Conservation (phyloP, 2,797 vertebrate genomes). For the Eleutherodactylus coqui region DNA sequence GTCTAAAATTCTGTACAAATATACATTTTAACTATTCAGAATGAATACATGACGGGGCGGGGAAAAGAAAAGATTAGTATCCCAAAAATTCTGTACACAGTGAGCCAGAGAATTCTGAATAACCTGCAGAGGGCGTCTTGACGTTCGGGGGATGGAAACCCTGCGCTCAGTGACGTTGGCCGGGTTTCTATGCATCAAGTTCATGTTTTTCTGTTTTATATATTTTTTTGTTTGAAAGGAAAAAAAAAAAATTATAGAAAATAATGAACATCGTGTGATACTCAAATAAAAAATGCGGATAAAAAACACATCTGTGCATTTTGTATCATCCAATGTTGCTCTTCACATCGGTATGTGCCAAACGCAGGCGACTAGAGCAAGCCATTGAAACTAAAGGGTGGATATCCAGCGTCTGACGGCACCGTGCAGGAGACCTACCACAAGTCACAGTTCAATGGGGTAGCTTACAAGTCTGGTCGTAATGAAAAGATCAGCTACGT, state of each 20-base stretch:
- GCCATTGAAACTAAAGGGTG: constrained; percentile 52
- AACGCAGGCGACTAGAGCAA: constrained; percentile 68
- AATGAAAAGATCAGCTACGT: constrained; percentile 60
- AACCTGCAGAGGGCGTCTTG: constrained; percentile 1
- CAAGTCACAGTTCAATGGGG: constrained; percentile 70
- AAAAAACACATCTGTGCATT: constrained; percentile 72
- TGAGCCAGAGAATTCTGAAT: constrained; percentile 69
- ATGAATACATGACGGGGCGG: constrained; percentile 79
- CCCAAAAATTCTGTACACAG: constrained; percentile 78
- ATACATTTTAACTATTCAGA: constrained; percentile 92
- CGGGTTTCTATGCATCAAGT: background rate
- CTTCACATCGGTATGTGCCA: constrained; percentile 75
- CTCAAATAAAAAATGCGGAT: constrained; percentile 68
- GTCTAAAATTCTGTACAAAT: constrained; percentile 99
- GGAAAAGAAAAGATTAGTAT: constrained; percentile 68
- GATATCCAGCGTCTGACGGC: constrained; percentile 61
- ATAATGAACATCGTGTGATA: constrained; percentile 16
- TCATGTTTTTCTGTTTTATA: no score
- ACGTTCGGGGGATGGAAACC: constrained; percentile 52
- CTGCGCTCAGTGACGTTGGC: background rate
- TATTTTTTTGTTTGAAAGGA: background rate
- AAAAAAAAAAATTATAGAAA: constrained; percentile 38
- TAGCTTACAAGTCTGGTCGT: constrained; percentile 66
- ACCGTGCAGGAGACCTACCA: constrained; percentile 61
- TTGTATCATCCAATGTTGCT: constrained; percentile 72